Evolutionary conservation across 2,797 vertebrate genomes (phyloP).

Genomic region (Todus mexicanus): DNA sequence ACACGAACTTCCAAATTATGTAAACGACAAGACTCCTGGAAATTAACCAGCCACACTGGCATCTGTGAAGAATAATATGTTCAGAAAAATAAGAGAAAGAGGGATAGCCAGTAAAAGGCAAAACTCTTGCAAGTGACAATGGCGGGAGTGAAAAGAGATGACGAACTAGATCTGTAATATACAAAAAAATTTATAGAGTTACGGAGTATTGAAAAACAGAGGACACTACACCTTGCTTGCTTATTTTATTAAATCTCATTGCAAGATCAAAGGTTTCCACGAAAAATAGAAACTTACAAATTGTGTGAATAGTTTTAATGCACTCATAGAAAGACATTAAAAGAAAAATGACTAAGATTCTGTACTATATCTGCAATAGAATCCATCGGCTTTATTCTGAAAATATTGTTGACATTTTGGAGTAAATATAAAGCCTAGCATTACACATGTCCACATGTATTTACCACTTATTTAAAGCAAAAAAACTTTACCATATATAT

Average conservation of each 20-base stretch:
- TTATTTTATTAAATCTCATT: constrained; percentile 75
- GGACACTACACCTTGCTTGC: constrained; percentile 16
- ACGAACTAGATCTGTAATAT: not conserved
- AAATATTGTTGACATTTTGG: constrained; percentile 74
- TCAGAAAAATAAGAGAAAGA: not conserved
- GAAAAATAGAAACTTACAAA: constrained; percentile 78
- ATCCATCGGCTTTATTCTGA: constrained; percentile 71
- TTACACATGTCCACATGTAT: constrained; percentile 71
- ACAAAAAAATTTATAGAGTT: not conserved
- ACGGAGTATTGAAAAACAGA: not conserved
- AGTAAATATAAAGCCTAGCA: constrained; percentile 72
- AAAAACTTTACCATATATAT: constrained; percentile 53
- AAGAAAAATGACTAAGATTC: constrained; percentile 65
- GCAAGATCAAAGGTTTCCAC: constrained; percentile 70
- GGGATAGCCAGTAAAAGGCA: not conserved
- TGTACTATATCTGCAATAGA: constrained; percentile 63
- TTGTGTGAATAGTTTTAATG: constrained; percentile 67
- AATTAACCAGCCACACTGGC: not conserved
- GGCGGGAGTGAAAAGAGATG: not conserved
- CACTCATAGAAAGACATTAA: constrained; percentile 68
- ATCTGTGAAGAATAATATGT: not conserved
- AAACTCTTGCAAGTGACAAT: not conserved
- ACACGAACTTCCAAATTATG: not conserved
- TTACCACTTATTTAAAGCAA: constrained; percentile 69
- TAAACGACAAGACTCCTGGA: not conserved